Evolutionary conservation across 2,888 invertebrate genomes (phyloP).

Genomic region (Theristus sp.): DNA sequence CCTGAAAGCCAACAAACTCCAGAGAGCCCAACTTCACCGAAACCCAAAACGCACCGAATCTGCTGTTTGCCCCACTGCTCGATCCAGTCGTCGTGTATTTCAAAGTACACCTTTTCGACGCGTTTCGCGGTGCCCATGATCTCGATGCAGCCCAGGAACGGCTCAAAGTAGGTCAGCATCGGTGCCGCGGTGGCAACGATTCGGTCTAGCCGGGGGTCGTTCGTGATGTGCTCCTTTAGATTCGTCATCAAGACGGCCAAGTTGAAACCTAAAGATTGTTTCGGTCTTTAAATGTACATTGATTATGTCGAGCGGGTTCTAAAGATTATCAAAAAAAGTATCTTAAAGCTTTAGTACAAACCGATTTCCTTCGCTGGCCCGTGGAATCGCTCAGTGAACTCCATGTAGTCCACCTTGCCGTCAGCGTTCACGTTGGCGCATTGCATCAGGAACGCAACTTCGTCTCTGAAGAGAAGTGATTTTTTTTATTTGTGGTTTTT

Average conservation of each 20-base stretch:
- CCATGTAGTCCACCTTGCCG: slow-evolving; percentile 92
- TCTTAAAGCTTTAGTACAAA: slow-evolving; percentile 4
- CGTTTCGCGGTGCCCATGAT: slow-evolving; percentile 84
- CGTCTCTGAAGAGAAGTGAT: slow-evolving; percentile 67
- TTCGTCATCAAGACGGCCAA: slow-evolving; percentile 92
- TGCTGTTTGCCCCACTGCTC: slow-evolving; percentile 99
- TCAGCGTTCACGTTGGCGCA: slow-evolving; percentile 98
- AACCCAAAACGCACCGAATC: slow-evolving; percentile 64
- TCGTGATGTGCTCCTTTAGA: slow-evolving; percentile 96
- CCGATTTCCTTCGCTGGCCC: slow-evolving; percentile 96
- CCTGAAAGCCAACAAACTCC: too few species aligned
- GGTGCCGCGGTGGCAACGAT: slow-evolving; percentile 90
- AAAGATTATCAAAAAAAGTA: not conserved
- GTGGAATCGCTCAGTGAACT: slow-evolving; percentile 95
- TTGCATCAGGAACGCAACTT: slow-evolving; percentile 87
- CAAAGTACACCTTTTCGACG: slow-evolving; percentile 94
- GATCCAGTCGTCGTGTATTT: slow-evolving; percentile 49
- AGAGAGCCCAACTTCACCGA: too few species aligned
- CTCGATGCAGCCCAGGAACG: slow-evolving; percentile 92
- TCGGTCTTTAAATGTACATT: not conserved
- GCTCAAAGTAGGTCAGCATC: slow-evolving; percentile 86
- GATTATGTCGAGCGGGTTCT: not conserved
- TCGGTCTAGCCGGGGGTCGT: slow-evolving; percentile 79
- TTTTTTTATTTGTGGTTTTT: too few species aligned
- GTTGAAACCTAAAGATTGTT: slow-evolving; percentile 52